These are phyloP conservation scores for Ictidomys tridecemlineatus DNA, from an alignment of 2,113 vertebrate species.

Conservation along the genomic window DNA sequence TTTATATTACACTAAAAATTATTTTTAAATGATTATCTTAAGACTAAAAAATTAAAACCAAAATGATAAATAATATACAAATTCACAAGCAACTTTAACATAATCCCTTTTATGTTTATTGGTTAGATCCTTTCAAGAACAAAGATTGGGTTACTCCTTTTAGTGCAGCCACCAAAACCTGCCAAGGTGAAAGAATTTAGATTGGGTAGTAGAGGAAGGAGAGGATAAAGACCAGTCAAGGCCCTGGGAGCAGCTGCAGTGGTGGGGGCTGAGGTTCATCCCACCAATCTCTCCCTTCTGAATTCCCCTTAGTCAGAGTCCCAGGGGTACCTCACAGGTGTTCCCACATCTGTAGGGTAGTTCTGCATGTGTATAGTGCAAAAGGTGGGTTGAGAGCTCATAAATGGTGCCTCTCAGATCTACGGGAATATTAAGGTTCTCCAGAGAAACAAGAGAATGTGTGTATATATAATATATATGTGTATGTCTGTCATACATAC, in stretches of 20 bases:
- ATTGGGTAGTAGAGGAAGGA: neutral
- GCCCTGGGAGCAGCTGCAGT: neutral
- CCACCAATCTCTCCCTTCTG: neutral
- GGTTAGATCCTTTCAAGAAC: neutral
- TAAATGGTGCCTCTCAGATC: neutral
- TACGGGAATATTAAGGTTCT: neutral
- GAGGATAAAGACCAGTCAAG: neutral
- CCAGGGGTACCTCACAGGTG: neutral
- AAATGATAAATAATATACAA: neutral
- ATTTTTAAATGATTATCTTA: slow-evolving; percentile 30
- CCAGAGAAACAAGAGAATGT: neutral
- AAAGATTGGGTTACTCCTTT: neutral
- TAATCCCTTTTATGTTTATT: slow-evolving; percentile 17
- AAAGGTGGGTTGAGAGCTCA: neutral
- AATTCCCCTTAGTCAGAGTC: neutral
- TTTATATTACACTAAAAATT: slow-evolving; percentile 18
- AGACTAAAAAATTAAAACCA: slow-evolving; percentile 37
- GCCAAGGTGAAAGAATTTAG: neutral
- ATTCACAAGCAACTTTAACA: slow-evolving; percentile 40
- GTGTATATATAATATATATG: neutral
- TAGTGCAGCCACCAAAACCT: neutral
- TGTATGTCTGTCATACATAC: neutral
- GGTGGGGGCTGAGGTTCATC: neutral
- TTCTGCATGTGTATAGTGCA: neutral
- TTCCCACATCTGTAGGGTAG: neutral